Evolutionary conservation across 2,888 invertebrate genomes (phyloP).

Genomic region (Diploptera punctata): DNA sequence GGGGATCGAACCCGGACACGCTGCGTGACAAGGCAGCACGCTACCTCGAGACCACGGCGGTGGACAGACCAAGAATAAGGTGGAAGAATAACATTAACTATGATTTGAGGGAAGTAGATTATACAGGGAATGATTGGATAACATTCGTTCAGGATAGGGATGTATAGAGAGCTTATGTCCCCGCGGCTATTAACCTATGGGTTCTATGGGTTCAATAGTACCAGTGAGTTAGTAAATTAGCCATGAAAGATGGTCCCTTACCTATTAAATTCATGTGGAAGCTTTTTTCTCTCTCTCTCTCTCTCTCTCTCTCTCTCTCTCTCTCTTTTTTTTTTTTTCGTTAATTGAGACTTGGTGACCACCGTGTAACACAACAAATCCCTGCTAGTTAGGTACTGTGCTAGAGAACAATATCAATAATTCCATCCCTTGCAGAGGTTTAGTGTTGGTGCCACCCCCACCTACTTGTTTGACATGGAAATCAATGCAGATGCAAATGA

Average conservation of each 20-base stretch:
- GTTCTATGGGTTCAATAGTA: too few species aligned
- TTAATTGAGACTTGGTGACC: background rate
- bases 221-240: too few species aligned
- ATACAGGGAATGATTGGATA: too few species aligned
- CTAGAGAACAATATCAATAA: background rate
- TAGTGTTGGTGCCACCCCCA: background rate
- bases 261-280: background rate
- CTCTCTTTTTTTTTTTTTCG: background rate
- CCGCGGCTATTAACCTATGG: too few species aligned
- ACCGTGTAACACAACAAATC: background rate
- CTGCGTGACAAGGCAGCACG: too few species aligned
- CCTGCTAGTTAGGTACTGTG: background rate
- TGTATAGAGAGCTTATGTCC: too few species aligned
- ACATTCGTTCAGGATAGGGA: too few species aligned
- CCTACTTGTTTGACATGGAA: constrained; percentile 4
- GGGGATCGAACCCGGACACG: too few species aligned
- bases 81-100: too few species aligned
- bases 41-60: too few species aligned
- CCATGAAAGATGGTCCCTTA: background rate
- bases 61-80: too few species aligned
- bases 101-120: too few species aligned
- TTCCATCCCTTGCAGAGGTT: background rate
- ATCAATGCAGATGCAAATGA: constrained; percentile 21
- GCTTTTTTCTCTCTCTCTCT: background rate
- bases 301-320: background rate